A percentile compares a stretch with the other conserved stretches of the same genome.
Conservation (phyloP, 2,797 vertebrate genomes). For the Sebastes nivosus region DNA sequence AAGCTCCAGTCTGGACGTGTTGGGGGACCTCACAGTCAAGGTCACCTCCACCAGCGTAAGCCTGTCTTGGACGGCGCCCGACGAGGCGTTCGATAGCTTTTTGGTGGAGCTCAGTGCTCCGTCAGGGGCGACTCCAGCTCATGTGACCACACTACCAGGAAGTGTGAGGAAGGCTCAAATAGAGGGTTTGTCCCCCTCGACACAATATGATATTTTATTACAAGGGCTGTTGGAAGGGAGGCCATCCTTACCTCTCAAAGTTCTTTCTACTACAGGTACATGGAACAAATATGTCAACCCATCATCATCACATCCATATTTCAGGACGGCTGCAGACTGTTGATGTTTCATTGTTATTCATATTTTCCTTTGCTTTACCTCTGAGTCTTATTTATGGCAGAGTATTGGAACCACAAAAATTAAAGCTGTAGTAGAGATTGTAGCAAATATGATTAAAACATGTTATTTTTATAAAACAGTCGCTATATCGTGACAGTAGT, state of each 20-base stretch:
- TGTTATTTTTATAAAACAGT: no score
- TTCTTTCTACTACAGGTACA: constrained; percentile 82
- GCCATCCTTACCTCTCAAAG: constrained; percentile 72
- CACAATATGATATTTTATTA: constrained; percentile 76
- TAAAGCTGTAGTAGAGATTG: no score
- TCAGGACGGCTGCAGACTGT: constrained; percentile 9
- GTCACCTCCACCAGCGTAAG: constrained; percentile 62
- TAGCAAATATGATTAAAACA: no score
- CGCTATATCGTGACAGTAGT: no score
- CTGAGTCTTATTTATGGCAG: background rate
- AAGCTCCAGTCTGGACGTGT: constrained; percentile 26
- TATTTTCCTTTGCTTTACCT: background rate
- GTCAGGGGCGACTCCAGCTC: constrained; percentile 41
- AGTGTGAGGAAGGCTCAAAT: constrained; percentile 70
- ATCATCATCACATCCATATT: constrained; percentile 9
- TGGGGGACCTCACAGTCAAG: constrained; percentile 51
- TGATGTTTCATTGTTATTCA: background rate
- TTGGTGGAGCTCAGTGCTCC: constrained; percentile 72
- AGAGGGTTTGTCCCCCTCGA: constrained; percentile 72
- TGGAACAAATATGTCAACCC: constrained; percentile 30
- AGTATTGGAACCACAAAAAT: background rate
- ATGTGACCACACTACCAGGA: constrained; percentile 67
- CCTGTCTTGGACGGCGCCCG: constrained; percentile 73
- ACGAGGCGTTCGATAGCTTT: constrained; percentile 76
- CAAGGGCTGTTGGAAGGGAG: constrained; percentile 72